Percentiles rank a stretch among this genome's conserved stretches.
Evolutionary conservation across 1,140 invertebrate species (phyloP).

Genomic region (Bilobella aurantiaca): DNA sequence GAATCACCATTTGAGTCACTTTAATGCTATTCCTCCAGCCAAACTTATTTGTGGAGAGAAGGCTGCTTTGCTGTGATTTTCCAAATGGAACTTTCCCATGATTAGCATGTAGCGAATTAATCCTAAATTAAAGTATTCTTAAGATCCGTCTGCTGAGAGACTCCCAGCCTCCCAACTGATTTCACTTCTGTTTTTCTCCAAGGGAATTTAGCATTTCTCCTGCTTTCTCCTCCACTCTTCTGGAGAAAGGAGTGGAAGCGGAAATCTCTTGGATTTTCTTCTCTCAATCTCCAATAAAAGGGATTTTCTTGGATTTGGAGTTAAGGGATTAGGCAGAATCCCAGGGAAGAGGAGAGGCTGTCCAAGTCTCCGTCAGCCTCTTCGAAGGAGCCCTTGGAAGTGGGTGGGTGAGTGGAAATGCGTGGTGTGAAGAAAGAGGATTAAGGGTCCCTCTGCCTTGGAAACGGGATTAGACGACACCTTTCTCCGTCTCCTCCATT

Average conservation of each 20-base stretch:
- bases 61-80: too few species aligned
- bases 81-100: too few species aligned
- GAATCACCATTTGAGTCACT: too few species aligned
- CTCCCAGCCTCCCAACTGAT: too few species aligned
- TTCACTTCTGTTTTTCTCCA: background rate
- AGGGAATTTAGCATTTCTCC: too few species aligned
- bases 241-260: background rate
- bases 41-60: too few species aligned
- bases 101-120: too few species aligned
- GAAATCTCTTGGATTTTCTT: background rate
- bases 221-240: background rate
- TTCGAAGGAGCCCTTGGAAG: too few species aligned
- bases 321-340: background rate
- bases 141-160: too few species aligned
- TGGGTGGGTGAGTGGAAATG: background rate
- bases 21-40: too few species aligned
- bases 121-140: too few species aligned
- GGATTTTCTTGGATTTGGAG: background rate
- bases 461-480: conserved; percentile 36
- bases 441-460: background rate
- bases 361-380: background rate
- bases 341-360: background rate
- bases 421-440: background rate
- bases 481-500: conserved; percentile 43
- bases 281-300: background rate